Evolutionary conservation across 2,113 vertebrate species (phyloP).

Genomic region (Todiramphus saurophagus): DNA sequence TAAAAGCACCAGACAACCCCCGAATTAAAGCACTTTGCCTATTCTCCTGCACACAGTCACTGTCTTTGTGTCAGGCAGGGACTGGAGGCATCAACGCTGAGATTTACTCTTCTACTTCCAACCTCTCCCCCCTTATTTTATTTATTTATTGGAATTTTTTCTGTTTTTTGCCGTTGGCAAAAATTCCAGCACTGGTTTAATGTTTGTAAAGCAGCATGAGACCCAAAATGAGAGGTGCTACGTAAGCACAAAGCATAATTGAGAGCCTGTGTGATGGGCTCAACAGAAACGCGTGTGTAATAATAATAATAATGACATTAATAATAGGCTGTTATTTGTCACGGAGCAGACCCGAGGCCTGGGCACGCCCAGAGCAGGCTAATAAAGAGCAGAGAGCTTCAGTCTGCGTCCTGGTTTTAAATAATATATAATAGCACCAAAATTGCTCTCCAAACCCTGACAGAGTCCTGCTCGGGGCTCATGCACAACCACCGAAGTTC

Average conservation of each 20-base stretch:
- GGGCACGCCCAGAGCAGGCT: not conserved
- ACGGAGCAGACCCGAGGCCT: not conserved
- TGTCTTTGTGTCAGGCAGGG: not conserved
- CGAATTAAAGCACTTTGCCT: accelerated
- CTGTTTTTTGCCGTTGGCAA: not conserved
- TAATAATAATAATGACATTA: not conserved
- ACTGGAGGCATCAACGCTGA: not conserved
- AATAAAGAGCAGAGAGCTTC: not conserved
- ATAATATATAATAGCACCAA: not conserved
- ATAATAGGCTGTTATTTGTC: not conserved
- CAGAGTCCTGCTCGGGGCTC: not conserved
- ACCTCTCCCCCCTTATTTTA: not conserved
- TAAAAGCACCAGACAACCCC: not conserved
- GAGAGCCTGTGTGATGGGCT: not conserved
- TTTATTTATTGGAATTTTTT: not conserved
- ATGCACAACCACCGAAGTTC: accelerated
- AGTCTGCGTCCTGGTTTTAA: not conserved
- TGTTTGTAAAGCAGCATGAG: not conserved
- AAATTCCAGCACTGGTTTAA: not conserved
- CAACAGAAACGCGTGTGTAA: not conserved
- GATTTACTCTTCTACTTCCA: not conserved
- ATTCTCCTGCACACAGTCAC: not conserved
- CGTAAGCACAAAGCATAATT: not conserved
- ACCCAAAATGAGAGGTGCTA: not conserved
- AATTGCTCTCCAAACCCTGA: not conserved